phyloP scores from a whole-genome alignment of 2,113 vertebrate species.

The Lanius ludovicianus region DNA sequence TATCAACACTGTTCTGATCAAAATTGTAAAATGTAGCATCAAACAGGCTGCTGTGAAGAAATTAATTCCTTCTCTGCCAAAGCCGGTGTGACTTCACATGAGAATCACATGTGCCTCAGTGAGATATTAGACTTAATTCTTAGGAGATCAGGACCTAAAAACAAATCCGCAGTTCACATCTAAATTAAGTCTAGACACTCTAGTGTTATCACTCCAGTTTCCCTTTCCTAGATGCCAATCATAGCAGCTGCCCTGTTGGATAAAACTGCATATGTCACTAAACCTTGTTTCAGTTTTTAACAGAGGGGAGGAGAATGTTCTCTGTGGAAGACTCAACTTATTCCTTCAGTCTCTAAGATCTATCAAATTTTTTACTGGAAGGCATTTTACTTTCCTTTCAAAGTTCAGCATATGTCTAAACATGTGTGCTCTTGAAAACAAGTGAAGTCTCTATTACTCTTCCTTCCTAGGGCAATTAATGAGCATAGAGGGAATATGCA shows the following conservation, averaged over 20 bases:
- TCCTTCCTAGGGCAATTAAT: constrained; percentile 17
- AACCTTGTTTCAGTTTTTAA: not conserved
- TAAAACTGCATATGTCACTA: not conserved
- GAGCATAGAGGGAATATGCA: constrained; percentile 2
- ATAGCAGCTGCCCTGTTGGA: not conserved
- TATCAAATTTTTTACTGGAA: not conserved
- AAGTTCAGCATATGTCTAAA: constrained; percentile 41
- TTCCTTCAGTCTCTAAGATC: not conserved
- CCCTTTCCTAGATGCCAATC: not conserved
- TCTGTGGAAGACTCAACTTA: not conserved
- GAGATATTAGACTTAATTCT: not conserved
- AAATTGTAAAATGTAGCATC: not conserved
- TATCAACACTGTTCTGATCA: not conserved
- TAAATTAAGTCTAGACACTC: not conserved
- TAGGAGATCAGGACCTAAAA: not conserved
- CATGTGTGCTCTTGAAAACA: not conserved
- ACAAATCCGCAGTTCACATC: not conserved
- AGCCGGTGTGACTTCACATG: not conserved
- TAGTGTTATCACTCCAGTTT: not conserved
- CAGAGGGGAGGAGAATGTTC: not conserved
- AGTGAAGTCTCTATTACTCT: constrained; percentile 30
- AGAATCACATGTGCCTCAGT: not conserved
- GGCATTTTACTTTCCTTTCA: not conserved
- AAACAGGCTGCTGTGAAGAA: not conserved
- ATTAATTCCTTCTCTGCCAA: not conserved